Evolutionary conservation across 2,113 vertebrate species (phyloP).

Genomic region (Austrofundulus limnaeus): DNA sequence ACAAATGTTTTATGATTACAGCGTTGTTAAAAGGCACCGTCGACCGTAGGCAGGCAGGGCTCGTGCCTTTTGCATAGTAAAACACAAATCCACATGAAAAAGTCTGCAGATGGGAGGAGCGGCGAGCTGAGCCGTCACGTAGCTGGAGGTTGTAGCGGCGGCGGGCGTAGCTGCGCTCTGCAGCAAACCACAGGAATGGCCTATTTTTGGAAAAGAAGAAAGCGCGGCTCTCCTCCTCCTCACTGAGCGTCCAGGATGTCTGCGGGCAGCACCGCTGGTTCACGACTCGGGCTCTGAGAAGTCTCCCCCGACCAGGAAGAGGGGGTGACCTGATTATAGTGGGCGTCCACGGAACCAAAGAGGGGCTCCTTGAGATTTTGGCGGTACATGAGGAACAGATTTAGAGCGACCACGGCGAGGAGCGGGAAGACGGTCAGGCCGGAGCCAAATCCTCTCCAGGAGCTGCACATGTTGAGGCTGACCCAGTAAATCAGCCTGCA

Average conservation of each 20-base stretch:
- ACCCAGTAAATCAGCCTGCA: conserved; percentile 77
- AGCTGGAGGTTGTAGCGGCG: conserved; percentile 66
- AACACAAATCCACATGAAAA: conserved; percentile 67
- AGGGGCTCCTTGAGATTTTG: conserved; percentile 64
- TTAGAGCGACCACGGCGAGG: conserved; percentile 73
- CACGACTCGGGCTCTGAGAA: conserved; percentile 55
- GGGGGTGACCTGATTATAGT: conserved; percentile 68
- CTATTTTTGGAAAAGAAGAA: conserved; percentile 75
- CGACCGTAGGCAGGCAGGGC: conserved; percentile 44
- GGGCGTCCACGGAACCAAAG: conserved; percentile 52
- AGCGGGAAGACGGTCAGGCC: conserved; percentile 79
- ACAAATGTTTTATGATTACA: conserved; percentile 62
- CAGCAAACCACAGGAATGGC: conserved; percentile 77
- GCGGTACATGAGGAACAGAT: conserved; percentile 75
- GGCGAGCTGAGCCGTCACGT: conserved; percentile 68
- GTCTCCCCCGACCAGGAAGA: conserved; percentile 60
- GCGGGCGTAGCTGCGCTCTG: conserved; percentile 65
- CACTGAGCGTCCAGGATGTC: conserved; percentile 40
- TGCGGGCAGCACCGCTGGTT: conserved; percentile 43
- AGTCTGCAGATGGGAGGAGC: conserved; percentile 60
- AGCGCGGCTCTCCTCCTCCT: conserved; percentile 52
- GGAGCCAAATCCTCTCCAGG: conserved; percentile 78
- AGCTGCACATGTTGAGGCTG: conserved; percentile 69
- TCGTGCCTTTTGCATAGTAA: conserved; percentile 68
- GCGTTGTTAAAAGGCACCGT: conserved; percentile 64